These are phyloP conservation scores for Pararge aegeria DNA, from an alignment of 1,140 invertebrate species.

Conservation along the genomic window DNA sequence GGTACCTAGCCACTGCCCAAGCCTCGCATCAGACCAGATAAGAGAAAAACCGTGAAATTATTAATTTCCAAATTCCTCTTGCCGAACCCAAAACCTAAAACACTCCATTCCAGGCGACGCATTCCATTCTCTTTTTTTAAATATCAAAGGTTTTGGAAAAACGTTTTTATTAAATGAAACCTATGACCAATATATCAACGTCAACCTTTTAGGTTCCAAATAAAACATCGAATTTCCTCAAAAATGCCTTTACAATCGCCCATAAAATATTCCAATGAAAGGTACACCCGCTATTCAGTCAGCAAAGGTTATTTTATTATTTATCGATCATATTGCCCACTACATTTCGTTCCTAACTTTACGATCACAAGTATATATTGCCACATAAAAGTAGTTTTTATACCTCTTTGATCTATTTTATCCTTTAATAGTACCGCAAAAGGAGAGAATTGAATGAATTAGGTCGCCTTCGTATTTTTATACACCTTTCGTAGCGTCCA, in stretches of 20 bases:
- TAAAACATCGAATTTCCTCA: constrained; percentile 3
- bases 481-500: neutral
- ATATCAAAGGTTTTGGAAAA: too few species aligned
- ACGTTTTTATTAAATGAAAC: too few species aligned
- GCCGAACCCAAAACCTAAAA: too few species aligned
- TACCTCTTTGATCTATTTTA: neutral
- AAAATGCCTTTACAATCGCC: constrained; percentile 4
- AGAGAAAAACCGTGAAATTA: too few species aligned
- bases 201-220: neutral
- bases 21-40: too few species aligned
- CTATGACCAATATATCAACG: neutral
- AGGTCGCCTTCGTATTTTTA: neutral
- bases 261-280: constrained; percentile 1
- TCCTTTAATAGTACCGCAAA: neutral
- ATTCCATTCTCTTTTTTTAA: too few species aligned
- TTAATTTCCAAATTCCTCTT: too few species aligned
- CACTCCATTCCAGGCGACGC: too few species aligned
- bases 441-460: neutral
- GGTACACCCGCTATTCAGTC: neutral
- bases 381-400: constrained; percentile 6
- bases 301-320: constrained; percentile 5
- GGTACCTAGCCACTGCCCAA: too few species aligned
- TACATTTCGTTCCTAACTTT: neutral
- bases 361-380: constrained; percentile 2
- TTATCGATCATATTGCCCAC: constrained; percentile 1